Evolutionary conservation across 2,113 vertebrate species (phyloP), one percentile per base, ranked within the genome.

Genomic region (Heloderma charlesbogerti): DNA sequence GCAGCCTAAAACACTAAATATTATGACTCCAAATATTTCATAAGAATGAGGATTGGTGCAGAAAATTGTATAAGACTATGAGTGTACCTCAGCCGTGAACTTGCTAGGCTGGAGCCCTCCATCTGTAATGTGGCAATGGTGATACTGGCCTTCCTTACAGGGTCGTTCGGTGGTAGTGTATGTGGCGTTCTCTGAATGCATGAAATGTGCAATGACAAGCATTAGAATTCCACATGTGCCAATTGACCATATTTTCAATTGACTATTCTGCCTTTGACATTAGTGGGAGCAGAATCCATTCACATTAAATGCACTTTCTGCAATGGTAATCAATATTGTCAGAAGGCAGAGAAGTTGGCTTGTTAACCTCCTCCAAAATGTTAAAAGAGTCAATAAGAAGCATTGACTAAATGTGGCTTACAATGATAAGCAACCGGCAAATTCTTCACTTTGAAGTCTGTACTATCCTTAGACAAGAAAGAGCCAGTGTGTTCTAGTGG

Each of bases 221-320:
- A 71, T 67, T 85, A 71, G 63, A 43, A 69, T 71, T 85, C 40
- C 43, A 69, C 29, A 20, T 51, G 1, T 86, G 43, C 31, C 31
- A 86, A 71, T 48, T 48, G 67, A 51, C 66, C 45, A 48, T 48
- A 69, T 15, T 69, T 48, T 86, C 45, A 71, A 20, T 51, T 71
- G 40, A 71, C 43, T 22, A 57, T 18, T 86, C 18, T 85, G 45
- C 45, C 1, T 43, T 34, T 67, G 37, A 69, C 40, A 40, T 69
- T 45, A 48, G 60, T 69, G 63, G 15, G 27, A 45, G 40, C 40
- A 69, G 43, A 85, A 69, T 86, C 66, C 31, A 34, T 86, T 48
- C 84, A 86, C 31, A n/a, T 85, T 69, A 85, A 85, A 85, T 22
- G 16, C 31, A n/a, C 43, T 86, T 86, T 48, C 66, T 71, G 29